These are phyloP conservation scores for Echiichthys vipera DNA, from an alignment of 2,797 vertebrate genomes.

Conservation along the genomic window DNA sequence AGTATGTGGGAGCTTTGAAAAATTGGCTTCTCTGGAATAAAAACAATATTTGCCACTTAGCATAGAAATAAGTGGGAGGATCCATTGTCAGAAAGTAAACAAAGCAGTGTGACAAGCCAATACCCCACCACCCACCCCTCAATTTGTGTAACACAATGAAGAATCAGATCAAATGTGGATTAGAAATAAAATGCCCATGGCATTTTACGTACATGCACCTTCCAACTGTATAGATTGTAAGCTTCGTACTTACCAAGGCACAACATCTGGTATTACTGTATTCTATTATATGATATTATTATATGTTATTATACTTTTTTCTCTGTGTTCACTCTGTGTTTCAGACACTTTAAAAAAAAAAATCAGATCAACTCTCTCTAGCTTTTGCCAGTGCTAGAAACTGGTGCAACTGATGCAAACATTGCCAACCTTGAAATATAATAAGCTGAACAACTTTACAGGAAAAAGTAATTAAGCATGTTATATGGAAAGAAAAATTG, in stretches of 20 bases:
- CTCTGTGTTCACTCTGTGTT: too few species aligned
- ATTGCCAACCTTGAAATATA: conserved; percentile 12
- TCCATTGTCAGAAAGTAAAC: conserved; percentile 75
- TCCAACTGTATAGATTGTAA: conserved; percentile 40
- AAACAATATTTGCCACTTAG: conserved; percentile 45
- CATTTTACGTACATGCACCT: conserved; percentile 34
- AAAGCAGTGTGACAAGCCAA: conserved; percentile 71
- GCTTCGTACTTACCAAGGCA: conserved; percentile 25
- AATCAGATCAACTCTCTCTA: conserved; percentile 29
- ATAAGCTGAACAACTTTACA: neutral
- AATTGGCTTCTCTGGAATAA: conserved; percentile 46
- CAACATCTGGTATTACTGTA: conserved; percentile 34
- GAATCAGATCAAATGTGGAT: conserved; percentile 74
- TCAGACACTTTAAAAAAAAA: conserved; percentile 30
- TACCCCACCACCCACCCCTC: conserved; percentile 21
- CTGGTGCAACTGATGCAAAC: conserved; percentile 7
- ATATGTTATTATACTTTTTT: too few species aligned
- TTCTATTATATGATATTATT: conserved; percentile 33
- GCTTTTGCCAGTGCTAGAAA: conserved; percentile 1
- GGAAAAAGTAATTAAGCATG: neutral
- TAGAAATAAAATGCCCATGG: conserved; percentile 59
- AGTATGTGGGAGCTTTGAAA: conserved; percentile 44
- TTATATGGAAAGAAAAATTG: too few species aligned
- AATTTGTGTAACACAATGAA: conserved; percentile 61
- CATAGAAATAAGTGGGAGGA: conserved; percentile 71